These are phyloP conservation scores for Panopea generosa DNA, from an alignment of 2,888 invertebrate species.

Conservation along the genomic window DNA sequence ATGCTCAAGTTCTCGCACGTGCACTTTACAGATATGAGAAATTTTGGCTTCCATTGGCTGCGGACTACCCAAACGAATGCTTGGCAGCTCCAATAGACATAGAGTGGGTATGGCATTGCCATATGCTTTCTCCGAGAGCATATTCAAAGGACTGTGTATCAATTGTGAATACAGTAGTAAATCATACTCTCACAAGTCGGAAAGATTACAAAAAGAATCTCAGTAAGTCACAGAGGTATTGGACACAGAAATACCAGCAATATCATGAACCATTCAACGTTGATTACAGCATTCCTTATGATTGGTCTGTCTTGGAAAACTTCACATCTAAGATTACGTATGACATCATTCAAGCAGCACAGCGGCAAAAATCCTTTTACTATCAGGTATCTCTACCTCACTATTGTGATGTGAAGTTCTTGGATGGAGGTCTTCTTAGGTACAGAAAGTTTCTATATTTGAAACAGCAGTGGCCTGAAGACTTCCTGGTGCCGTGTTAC, in stretches of 20 bases:
- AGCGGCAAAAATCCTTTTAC: no score
- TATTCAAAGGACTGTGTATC: constrained; percentile 78
- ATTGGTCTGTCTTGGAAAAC: constrained; percentile 26
- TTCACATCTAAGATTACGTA: constrained; percentile 75
- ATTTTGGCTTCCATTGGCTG: constrained; percentile 86
- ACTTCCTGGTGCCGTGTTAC: constrained; percentile 86
- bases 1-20: not conserved
- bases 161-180: constrained; percentile 78
- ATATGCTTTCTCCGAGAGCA: constrained; percentile 80
- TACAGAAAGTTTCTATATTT: constrained; percentile 85
- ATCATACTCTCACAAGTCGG: constrained; percentile 82
- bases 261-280: constrained; percentile 70
- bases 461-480: constrained; percentile 84
- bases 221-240: constrained; percentile 65
- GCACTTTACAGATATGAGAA: constrained; percentile 84
- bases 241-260: constrained; percentile 72
- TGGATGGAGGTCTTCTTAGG: constrained; percentile 82
- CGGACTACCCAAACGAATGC: constrained; percentile 72
- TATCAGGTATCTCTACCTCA: constrained; percentile 86
- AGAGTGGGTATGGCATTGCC: constrained; percentile 86
- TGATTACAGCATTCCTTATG: constrained; percentile 27
- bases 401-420: constrained; percentile 84
- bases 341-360: constrained; percentile 84
- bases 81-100: constrained; percentile 85
- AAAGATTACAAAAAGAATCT: constrained; percentile 65